These are phyloP conservation scores for Grallaria varia DNA, from an alignment of 2,113 vertebrate genomes.

Conservation along the genomic window DNA sequence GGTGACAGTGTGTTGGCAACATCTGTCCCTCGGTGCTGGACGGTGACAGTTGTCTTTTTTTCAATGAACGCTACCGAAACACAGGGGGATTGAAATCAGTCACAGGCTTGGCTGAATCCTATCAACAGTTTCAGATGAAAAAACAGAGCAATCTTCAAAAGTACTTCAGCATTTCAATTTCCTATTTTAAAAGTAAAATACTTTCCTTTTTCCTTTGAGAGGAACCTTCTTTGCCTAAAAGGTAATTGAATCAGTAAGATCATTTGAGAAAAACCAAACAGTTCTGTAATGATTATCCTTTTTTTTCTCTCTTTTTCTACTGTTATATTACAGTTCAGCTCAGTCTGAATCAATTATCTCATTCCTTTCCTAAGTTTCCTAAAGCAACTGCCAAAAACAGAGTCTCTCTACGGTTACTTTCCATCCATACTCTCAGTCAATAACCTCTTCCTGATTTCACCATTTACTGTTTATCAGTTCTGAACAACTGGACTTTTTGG, in stretches of 20 bases:
- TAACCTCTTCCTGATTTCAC: background rate
- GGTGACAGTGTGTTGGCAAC: background rate
- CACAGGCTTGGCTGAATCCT: background rate
- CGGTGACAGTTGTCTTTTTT: background rate
- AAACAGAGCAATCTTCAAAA: background rate
- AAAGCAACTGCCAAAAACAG: background rate
- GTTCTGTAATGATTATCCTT: background rate
- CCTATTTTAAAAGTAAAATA: background rate
- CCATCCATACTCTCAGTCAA: background rate
- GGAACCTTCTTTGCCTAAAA: background rate
- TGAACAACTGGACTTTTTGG: background rate
- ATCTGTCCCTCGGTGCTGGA: background rate
- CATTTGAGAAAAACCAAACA: background rate
- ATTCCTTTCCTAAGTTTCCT: background rate
- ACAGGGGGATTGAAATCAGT: background rate
- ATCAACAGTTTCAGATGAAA: background rate
- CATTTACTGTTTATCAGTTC: background rate
- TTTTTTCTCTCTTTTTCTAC: background rate
- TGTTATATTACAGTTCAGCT: background rate
- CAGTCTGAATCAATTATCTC: background rate
- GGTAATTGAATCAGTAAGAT: background rate
- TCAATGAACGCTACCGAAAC: background rate
- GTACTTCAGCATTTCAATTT: background rate
- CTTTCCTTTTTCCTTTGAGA: background rate
- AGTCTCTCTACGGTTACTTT: background rate